phyloP scores from a whole-genome alignment of 1,140 invertebrate genomes.

The Cotesia typhae region DNA sequence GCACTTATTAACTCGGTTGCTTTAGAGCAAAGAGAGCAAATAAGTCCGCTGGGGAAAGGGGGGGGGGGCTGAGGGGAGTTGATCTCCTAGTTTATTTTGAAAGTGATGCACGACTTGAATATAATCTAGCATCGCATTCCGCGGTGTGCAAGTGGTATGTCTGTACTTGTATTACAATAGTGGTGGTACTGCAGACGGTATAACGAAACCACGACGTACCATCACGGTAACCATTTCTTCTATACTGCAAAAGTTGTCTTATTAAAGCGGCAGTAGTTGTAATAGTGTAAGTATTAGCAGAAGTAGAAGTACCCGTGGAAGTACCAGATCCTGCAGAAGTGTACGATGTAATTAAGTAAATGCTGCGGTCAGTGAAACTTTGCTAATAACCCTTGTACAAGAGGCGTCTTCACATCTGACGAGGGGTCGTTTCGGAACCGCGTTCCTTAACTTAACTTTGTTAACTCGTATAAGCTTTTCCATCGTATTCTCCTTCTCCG shows the following conservation, averaged over 20 bases:
- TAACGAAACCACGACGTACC: conserved; percentile 27
- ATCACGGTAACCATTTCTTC: conserved; percentile 30
- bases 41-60: no score
- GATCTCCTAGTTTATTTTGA: not conserved
- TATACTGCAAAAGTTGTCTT: conserved; percentile 38
- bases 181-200: not conserved
- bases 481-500: conserved; percentile 11
- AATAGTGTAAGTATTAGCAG: no score
- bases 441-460: conserved; percentile 57
- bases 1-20: no score
- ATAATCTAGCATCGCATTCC: conserved; percentile 13
- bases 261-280: conserved; percentile 33
- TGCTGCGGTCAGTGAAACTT: conserved; percentile 47
- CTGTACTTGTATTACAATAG: not conserved
- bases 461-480: conserved; percentile 51
- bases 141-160: not conserved
- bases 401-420: conserved; percentile 24
- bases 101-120: conserved; percentile 4
- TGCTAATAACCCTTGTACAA: conserved; percentile 43
- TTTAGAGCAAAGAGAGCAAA: no score
- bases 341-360: conserved; percentile 46
- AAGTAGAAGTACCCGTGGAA: no score
- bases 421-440: conserved; percentile 16
- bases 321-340: conserved; percentile 19
- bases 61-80: not conserved